Evolutionary conservation across 2,888 invertebrate species (phyloP), one percentile per base, ranked within the genome.

Genomic region (Lucinisca nassula): DNA sequence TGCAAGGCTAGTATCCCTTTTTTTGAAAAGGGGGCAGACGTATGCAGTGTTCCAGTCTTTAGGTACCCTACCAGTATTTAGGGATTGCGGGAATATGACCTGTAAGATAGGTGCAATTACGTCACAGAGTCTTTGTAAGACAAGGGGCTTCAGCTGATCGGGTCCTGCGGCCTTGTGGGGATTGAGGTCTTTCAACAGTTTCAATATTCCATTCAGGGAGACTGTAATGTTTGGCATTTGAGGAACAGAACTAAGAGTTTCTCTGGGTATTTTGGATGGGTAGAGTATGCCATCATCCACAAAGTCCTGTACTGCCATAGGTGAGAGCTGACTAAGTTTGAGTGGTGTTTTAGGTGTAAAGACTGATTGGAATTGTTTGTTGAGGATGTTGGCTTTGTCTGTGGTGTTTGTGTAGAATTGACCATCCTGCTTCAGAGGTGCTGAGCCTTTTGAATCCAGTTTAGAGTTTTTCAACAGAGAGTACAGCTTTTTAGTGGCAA

Each of bases 401-500:
- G 61, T 61, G 8, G 61, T 61, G 32, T 30, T 61, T 24, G 61
- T 61, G 30, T 61, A 30, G 24, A 61, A 30, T 17, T 61, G 61
- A 30, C 27, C 61, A 17, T 61, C 21, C 61, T 61, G 27, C 30
- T 61, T 61, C 61, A 61, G 61, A 30, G 61, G 61, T 61, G 61
- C 30, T 30, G 61, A 61, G 61, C 30, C 32, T 61, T 61, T 61
- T 61, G 61, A 61, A 30, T 61, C 55, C 55, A 55, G 8, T 55
- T 55, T 55, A 55, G 55, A 55, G 55, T 55, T 8, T 55, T 55
- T 55, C 61, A 61, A 30, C 1, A 61, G 61, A 30, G 61, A 24
- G 61, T 61, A 61, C 61, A 30, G 32, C 61, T 61, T 61, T 61
- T 61, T 30, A 30, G 61, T 61, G 67, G 67, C 67, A 67, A 67